A percentile compares a stretch with the other conserved stretches of the same genome.
Evolutionary conservation across 2,888 invertebrate genomes (phyloP).

Genomic region (Chrysomela aeneicollis): DNA sequence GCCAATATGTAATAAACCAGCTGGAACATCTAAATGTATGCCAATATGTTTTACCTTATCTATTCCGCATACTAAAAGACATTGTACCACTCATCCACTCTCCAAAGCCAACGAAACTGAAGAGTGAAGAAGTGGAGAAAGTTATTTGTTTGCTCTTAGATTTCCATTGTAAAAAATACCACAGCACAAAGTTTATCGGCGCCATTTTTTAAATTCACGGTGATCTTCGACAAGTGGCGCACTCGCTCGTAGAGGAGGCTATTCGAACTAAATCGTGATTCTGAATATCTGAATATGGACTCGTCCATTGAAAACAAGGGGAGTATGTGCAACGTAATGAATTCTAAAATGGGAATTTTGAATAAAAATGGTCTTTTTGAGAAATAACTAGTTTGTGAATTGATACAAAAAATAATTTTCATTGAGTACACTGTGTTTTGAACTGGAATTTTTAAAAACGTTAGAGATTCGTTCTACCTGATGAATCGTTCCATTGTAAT

Average conservation of each 20-base stretch:
- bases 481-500: constrained; percentile 47
- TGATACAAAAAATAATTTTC: neutral
- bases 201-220: constrained; percentile 33
- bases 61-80: too few relatives aligned
- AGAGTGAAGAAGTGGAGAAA: neutral
- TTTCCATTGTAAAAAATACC: neutral
- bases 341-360: constrained; percentile 31
- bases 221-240: constrained; percentile 30
- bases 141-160: neutral
- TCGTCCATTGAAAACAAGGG: constrained; percentile 37
- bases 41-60: too few relatives aligned
- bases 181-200: constrained; percentile 9
- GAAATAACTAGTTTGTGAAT: neutral
- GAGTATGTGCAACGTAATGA: constrained; percentile 37
- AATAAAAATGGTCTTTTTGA: neutral
- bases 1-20: too few relatives aligned
- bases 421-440: neutral
- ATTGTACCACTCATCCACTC: too few relatives aligned
- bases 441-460: neutral
- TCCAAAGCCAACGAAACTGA: neutral
- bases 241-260: constrained; percentile 28
- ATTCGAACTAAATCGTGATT: constrained; percentile 37
- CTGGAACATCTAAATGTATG: too few relatives aligned
- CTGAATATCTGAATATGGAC: constrained; percentile 38
- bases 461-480: constrained; percentile 30